Conservation (phyloP, 2,888 invertebrate genomes). For the Heliconius charithonia region DNA sequence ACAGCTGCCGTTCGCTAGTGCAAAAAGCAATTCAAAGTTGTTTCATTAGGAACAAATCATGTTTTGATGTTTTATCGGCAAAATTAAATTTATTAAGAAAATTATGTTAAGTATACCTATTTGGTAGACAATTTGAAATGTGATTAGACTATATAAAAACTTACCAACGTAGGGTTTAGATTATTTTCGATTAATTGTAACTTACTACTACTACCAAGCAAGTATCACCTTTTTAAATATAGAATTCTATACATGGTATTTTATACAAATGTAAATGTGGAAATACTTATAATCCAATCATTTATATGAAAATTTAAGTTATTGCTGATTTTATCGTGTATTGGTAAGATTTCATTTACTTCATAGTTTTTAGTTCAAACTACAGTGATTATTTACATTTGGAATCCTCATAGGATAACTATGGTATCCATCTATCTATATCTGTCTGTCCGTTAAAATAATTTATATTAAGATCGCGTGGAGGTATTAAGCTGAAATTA, state of each 20-base stretch:
- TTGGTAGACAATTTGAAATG: neutral
- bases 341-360: neutral
- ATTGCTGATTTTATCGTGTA: neutral
- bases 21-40: slow-evolving; percentile 23
- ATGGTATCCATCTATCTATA: too few relatives aligned
- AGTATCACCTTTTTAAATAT: too few relatives aligned
- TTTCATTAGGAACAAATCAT: slow-evolving; percentile 22
- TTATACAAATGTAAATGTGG: too few relatives aligned
- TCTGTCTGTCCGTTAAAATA: too few relatives aligned
- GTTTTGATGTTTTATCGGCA: neutral
- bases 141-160: neutral
- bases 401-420: neutral
- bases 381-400: neutral
- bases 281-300: too few relatives aligned
- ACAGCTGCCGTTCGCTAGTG: slow-evolving; percentile 35
- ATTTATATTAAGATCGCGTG: too few relatives aligned
- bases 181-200: too few relatives aligned
- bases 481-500: too few relatives aligned
- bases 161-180: too few relatives aligned
- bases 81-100: neutral
- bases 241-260: too few relatives aligned
- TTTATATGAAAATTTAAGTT: too few relatives aligned
- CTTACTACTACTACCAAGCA: too few relatives aligned
- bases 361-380: neutral
- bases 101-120: neutral